These are phyloP conservation scores for Gavialis gangeticus DNA, from an alignment of 2,113 vertebrate genomes.

Conservation along the genomic window DNA sequence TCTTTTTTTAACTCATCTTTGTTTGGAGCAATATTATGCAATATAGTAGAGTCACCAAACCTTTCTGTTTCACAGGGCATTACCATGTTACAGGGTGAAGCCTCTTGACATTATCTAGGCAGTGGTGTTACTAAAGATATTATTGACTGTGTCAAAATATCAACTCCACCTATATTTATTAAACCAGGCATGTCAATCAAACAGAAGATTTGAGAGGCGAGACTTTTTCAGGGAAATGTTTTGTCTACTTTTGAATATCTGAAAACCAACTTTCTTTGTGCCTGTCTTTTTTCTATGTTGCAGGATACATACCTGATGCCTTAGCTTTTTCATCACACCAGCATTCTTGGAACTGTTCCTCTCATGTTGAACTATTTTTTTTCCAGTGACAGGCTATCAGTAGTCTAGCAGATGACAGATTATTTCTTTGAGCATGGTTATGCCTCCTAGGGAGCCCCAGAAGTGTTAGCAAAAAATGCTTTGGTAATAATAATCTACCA, in stretches of 20 bases:
- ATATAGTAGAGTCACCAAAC: slow-evolving; percentile 30
- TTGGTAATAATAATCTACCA: slow-evolving; percentile 23
- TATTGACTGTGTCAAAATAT: slow-evolving; percentile 59
- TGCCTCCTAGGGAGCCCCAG: slow-evolving; percentile 3
- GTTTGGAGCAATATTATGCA: slow-evolving; percentile 29
- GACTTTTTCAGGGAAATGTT: slow-evolving; percentile 33
- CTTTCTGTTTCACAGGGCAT: slow-evolving; percentile 39
- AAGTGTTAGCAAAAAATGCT: slow-evolving; percentile 13
- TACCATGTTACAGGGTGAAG: slow-evolving; percentile 53
- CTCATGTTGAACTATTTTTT: slow-evolving; percentile 38
- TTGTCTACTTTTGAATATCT: slow-evolving; percentile 36
- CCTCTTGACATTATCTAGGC: slow-evolving; percentile 12
- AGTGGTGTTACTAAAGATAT: slow-evolving; percentile 53
- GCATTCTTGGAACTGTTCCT: not conserved
- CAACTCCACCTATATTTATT: slow-evolving; percentile 48
- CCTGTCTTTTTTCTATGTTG: slow-evolving; percentile 44
- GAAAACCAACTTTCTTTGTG: not conserved
- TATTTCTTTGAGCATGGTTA: slow-evolving; percentile 39
- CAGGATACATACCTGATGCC: not conserved
- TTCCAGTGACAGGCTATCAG: not conserved
- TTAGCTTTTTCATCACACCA: not conserved
- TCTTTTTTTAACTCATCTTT: not conserved
- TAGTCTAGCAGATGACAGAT: slow-evolving; percentile 42
- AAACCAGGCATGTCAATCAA: slow-evolving; percentile 53
- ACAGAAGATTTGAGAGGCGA: not conserved